Conservation (phyloP, 1,140 invertebrate genomes). For the Delia radicum region DNA sequence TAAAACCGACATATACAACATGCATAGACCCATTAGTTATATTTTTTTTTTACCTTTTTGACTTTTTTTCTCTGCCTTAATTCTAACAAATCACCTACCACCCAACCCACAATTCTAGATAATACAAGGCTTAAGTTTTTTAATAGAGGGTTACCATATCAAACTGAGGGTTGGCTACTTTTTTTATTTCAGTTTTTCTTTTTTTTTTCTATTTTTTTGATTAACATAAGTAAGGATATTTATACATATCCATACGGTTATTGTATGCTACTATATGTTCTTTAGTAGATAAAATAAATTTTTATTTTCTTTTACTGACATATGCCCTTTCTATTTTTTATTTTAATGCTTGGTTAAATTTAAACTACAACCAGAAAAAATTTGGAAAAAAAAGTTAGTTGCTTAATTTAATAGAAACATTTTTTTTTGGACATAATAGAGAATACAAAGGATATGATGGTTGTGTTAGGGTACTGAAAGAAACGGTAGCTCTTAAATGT, state of each 20-base stretch:
- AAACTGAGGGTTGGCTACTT: background rate
- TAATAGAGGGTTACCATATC: background rate
- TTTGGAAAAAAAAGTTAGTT: background rate
- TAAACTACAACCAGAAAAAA: background rate
- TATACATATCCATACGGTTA: background rate
- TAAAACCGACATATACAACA: background rate
- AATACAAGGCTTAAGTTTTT: background rate
- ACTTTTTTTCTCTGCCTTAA: background rate
- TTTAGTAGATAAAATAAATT: background rate
- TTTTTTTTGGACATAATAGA: background rate
- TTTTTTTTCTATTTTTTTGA: background rate
- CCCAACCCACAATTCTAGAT: background rate
- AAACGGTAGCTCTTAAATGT: background rate
- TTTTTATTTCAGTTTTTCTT: background rate
- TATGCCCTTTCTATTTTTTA: background rate
- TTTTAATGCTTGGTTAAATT: background rate
- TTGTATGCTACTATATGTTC: background rate
- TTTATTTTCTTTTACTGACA: background rate
- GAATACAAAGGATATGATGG: background rate
- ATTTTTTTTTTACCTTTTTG: constrained; percentile 2
- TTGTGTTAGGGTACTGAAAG: background rate
- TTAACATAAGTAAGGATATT: background rate
- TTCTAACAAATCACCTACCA: background rate
- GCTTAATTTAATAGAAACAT: background rate
- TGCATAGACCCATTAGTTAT: constrained; percentile 5